Evolutionary conservation across 2,113 vertebrate species (phyloP).

Genomic region (Mobula birostris): DNA sequence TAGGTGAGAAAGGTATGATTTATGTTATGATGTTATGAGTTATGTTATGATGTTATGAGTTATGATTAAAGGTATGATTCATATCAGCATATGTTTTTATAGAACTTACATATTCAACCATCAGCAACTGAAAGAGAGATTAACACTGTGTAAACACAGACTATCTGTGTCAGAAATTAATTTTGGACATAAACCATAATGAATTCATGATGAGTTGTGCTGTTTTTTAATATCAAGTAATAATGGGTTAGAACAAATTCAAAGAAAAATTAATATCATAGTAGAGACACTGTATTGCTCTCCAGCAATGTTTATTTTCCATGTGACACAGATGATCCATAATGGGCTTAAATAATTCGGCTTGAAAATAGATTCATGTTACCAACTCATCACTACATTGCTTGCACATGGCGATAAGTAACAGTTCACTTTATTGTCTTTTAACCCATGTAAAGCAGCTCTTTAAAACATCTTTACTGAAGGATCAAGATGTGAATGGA

Average conservation of each 20-base stretch:
- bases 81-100: neutral
- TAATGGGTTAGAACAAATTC: neutral
- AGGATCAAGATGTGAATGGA: conserved; percentile 26
- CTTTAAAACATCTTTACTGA: conserved; percentile 27
- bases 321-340: neutral
- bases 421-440: neutral
- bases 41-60: too few relatives aligned
- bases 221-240: neutral
- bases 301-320: neutral
- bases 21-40: too few relatives aligned
- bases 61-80: neutral
- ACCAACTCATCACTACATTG: neutral
- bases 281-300: neutral
- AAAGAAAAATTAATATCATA: neutral
- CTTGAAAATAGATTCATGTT: neutral
- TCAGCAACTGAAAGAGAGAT: neutral
- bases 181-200: neutral
- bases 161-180: neutral
- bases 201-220: neutral
- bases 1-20: neutral
- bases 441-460: neutral
- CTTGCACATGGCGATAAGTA: neutral
- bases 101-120: neutral
- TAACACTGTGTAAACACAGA: neutral
- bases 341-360: neutral